These are phyloP conservation scores for Dryomyza anilis DNA, from an alignment of 2,888 invertebrate genomes.

Conservation along the genomic window DNA sequence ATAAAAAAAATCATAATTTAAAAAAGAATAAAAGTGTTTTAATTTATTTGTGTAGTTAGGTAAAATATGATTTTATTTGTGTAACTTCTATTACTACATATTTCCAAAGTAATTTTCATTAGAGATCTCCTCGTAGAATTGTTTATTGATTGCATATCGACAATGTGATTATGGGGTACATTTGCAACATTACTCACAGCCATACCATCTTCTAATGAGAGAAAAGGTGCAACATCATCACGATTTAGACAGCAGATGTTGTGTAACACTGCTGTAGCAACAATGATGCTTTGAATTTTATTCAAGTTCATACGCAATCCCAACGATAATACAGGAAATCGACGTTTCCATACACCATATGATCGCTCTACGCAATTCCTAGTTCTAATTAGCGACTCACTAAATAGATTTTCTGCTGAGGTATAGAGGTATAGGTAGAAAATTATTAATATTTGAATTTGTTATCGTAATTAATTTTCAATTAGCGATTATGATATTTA, in stretches of 20 bases:
- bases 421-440: no score
- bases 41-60: no score
- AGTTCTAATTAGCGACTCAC: slow-evolving; percentile 21
- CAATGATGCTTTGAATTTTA: slow-evolving; percentile 22
- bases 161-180: slow-evolving; percentile 18
- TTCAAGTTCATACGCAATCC: slow-evolving; percentile 21
- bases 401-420: not conserved
- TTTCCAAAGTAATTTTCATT: no score
- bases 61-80: no score
- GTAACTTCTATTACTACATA: no score
- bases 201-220: slow-evolving; percentile 4
- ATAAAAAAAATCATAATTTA: no score
- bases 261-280: slow-evolving; percentile 29
- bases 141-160: no score
- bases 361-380: slow-evolving; percentile 28
- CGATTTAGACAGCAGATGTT: slow-evolving; percentile 21
- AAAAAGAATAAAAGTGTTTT: no score
- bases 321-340: slow-evolving; percentile 27
- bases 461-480: no score
- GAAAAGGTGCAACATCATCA: slow-evolving; percentile 12
- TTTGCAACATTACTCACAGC: slow-evolving; percentile 11
- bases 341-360: slow-evolving; percentile 30
- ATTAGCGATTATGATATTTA: no score
- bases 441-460: no score
- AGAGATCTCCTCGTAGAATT: no score